Evolutionary conservation across 2,797 vertebrate species (phyloP).

Genomic region (Cuculus canorus): DNA sequence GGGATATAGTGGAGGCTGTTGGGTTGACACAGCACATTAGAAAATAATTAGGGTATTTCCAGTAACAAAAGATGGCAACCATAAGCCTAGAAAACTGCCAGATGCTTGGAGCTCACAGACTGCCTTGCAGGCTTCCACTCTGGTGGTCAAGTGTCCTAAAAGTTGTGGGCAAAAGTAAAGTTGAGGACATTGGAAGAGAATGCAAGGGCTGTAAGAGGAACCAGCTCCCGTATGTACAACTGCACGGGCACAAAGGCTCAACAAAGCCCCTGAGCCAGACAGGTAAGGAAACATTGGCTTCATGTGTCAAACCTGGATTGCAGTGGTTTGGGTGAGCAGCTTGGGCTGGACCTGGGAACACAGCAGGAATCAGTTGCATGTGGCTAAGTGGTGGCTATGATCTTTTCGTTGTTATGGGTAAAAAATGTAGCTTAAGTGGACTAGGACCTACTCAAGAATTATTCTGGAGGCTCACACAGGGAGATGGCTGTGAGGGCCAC

Average conservation of each 20-base stretch:
- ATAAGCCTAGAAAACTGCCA: neutral
- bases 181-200: neutral
- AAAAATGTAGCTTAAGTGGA: neutral
- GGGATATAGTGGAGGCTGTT: neutral
- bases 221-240: neutral
- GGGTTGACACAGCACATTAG: neutral
- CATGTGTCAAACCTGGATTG: neutral
- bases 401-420: neutral
- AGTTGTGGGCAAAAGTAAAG: neutral
- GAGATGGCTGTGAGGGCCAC: neutral
- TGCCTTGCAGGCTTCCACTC: neutral
- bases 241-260: neutral
- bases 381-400: neutral
- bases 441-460: neutral
- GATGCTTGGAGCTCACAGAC: neutral
- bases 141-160: neutral
- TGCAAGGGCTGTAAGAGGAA: neutral
- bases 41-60: conserved; percentile 19
- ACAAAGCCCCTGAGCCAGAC: neutral
- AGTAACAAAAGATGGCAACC: neutral
- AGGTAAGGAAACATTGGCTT: neutral
- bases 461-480: neutral
- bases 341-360: neutral
- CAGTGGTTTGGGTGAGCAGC: neutral
- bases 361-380: neutral